These are phyloP conservation scores for Festucalex cinctus DNA, from an alignment of 2,113 vertebrate genomes.

Conservation along the genomic window DNA sequence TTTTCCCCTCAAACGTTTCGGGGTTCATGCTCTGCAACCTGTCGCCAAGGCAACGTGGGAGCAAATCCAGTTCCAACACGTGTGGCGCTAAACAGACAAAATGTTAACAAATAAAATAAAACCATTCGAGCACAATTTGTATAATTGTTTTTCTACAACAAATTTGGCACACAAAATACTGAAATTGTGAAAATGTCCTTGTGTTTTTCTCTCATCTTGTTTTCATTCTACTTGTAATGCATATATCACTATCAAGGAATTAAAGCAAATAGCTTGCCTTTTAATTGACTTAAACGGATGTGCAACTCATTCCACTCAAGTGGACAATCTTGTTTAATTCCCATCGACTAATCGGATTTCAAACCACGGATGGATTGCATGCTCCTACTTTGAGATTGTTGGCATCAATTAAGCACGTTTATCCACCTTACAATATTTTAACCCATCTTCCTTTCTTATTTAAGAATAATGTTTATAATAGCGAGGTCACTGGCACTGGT, in stretches of 20 bases:
- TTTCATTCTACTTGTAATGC: conserved; percentile 1
- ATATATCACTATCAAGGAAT: conserved; percentile 11
- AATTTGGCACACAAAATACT: not conserved
- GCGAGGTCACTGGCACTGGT: conserved; percentile 8
- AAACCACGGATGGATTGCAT: conserved; percentile 7
- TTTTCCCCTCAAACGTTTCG: too few relatives aligned
- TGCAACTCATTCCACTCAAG: conserved; percentile 4
- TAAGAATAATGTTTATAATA: not conserved
- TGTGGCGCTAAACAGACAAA: conserved; percentile 37
- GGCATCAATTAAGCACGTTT: not conserved
- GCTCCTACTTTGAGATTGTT: not conserved
- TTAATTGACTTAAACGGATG: conserved; percentile 10
- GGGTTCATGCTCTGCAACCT: conserved; percentile 54
- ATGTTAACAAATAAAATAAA: not conserved
- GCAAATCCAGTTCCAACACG: conserved; percentile 43
- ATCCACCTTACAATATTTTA: not conserved
- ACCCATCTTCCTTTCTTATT: not conserved
- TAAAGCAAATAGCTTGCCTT: not conserved
- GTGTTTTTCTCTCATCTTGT: conserved; percentile 1
- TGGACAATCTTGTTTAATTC: conserved; percentile 31
- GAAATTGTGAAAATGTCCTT: not conserved
- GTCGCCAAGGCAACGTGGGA: conserved; percentile 54
- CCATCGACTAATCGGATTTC: conserved; percentile 28
- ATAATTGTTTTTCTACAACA: too few relatives aligned
- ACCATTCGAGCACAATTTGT: not conserved